Evolutionary conservation across 2,113 vertebrate species (phyloP), one percentile per base, ranked within the genome.

Genomic region (Hiodon tergisus): DNA sequence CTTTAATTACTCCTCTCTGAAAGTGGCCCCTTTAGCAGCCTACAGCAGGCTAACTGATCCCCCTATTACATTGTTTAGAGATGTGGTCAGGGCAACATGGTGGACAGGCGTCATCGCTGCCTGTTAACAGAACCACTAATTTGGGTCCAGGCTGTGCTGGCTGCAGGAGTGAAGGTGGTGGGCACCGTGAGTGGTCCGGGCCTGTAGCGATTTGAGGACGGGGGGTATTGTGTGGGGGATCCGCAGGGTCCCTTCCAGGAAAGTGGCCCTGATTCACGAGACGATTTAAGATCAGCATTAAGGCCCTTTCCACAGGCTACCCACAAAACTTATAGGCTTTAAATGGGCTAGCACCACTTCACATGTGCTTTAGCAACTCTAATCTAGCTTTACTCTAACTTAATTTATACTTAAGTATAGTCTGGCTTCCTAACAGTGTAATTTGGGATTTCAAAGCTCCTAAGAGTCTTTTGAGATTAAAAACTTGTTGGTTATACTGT

Each of bases 121-220:
- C 77, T 76, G 80, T 81, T 81, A 80, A 77, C 13, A 60, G 66
- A 75, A 77, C 78, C 82, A 78, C 82, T 80, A 83, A 81, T 78
- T 83, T 76, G 77, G 68, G 80, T 83, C 75, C 73, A 77, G 74
- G 74, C 66, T 63, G 59, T 74, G 79, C 78, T 69, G 55, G 76
- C 71, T 60, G 72, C 70, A 77, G 61, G 77, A 72, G 60, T 60
- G 78, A 72, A 78, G 80, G 76, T 63, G 77, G 79, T 63, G 76
- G 55, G 61, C 59, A 13, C 70, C 73, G 81, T 65, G 74, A 70
- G 70, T 79, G 74, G 71, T 74, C 73, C 75, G 67, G 66, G 72
- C 69, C 78, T 77, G 76, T 55, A 31, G 66, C 6, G n/a, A 73
- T 77, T 75, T 70, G 70, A 52, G 65, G 51, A 69, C 50, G 74